Evolutionary conservation across 2,888 invertebrate genomes (phyloP).

Genomic region (Catonia carolina): DNA sequence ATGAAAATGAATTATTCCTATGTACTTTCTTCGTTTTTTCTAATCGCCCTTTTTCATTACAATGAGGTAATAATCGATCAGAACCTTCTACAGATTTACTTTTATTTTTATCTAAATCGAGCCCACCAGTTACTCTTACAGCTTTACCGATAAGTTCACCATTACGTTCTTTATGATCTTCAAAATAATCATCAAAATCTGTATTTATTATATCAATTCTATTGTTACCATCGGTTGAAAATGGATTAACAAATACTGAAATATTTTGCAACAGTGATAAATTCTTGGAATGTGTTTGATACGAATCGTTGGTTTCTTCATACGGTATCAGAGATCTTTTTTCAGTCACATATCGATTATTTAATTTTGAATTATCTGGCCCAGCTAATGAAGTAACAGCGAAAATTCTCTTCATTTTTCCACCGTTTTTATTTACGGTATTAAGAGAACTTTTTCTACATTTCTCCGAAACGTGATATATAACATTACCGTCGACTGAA

Average conservation of each 20-base stretch:
- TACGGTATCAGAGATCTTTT: constrained; percentile 32
- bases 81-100: constrained; percentile 24
- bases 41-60: constrained; percentile 14
- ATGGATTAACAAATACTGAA: constrained; percentile 60
- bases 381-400: constrained; percentile 49
- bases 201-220: constrained; percentile 33
- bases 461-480: constrained; percentile 51
- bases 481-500: constrained; percentile 71
- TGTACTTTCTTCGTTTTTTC: constrained; percentile 20
- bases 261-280: constrained; percentile 43
- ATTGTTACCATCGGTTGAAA: constrained; percentile 38
- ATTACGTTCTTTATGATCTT: constrained; percentile 29
- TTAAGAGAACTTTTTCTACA: constrained; percentile 5
- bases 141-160: constrained; percentile 22
- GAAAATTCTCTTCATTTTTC: constrained; percentile 42
- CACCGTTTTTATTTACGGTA: neutral
- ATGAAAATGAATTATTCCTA: constrained; percentile 30
- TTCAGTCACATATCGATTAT: constrained; percentile 44
- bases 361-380: constrained; percentile 40
- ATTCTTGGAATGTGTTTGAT: constrained; percentile 31
- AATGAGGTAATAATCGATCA: constrained; percentile 14
- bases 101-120: constrained; percentile 25
- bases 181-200: constrained; percentile 35
- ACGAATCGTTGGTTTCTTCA: constrained; percentile 24
- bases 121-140: constrained; percentile 16